Evolutionary conservation across 1,140 invertebrate species (phyloP).

Genomic region (Apis dorsata): DNA sequence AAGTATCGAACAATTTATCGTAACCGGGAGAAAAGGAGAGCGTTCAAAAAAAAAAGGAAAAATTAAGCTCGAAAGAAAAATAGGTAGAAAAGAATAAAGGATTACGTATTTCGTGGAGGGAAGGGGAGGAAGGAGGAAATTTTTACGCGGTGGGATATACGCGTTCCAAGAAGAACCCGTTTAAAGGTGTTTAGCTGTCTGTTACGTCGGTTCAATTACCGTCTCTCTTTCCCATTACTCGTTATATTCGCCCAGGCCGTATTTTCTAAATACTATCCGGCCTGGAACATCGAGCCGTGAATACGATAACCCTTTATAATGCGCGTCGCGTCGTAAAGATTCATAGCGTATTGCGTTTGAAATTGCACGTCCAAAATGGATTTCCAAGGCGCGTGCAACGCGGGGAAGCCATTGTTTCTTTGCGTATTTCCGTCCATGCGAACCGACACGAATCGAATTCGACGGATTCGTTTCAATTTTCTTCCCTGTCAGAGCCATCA

Average conservation of each 20-base stretch:
- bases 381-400: neutral
- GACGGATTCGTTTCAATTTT: conserved; percentile 30
- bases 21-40: no score
- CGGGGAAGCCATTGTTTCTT: conserved; percentile 21
- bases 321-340: conserved; percentile 40
- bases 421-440: conserved; percentile 7
- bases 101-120: neutral
- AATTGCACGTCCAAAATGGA: conserved; percentile 48
- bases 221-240: neutral
- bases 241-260: neutral
- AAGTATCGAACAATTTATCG: no score
- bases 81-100: neutral
- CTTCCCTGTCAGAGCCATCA: conserved; percentile 3
- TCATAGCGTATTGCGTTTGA: conserved; percentile 19
- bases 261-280: conserved; percentile 33
- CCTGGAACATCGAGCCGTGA: neutral
- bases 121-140: conserved; percentile 56
- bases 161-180: conserved; percentile 73
- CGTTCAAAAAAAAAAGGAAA: neutral
- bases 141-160: conserved; percentile 71
- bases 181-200: conserved; percentile 70
- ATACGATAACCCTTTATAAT: conserved; percentile 42
- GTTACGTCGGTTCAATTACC: conserved; percentile 65
- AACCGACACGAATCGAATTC: conserved; percentile 11
- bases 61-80: neutral